Evolutionary conservation across 2,113 vertebrate genomes (phyloP).

Genomic region (Cheilinus undulatus): DNA sequence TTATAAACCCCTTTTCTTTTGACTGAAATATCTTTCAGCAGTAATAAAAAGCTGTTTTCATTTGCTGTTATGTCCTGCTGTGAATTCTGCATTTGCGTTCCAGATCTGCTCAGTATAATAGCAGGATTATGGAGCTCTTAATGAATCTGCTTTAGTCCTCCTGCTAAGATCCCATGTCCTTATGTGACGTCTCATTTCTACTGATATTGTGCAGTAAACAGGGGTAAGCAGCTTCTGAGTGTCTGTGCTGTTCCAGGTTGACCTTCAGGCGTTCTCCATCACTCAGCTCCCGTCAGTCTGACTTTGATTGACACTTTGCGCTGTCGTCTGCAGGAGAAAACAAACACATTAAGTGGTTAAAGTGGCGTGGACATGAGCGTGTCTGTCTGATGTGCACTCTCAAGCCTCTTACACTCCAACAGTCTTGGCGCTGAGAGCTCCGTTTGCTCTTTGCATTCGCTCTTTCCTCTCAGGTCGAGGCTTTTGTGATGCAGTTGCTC

Average conservation of each 20-base stretch:
- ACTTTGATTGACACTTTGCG: background rate
- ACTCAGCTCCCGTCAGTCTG: background rate
- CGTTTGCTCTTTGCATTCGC: background rate
- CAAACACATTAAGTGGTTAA: background rate
- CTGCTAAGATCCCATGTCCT: background rate
- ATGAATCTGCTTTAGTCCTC: background rate
- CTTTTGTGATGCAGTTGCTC: constrained; percentile 9
- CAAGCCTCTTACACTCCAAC: constrained; percentile 7
- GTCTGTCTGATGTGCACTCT: constrained; percentile 13
- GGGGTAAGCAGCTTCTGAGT: background rate
- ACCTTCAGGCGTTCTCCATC: background rate
- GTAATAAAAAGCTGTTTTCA: too few relatives aligned
- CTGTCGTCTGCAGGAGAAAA: background rate
- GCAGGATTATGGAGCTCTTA: background rate
- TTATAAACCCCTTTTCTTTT: too few relatives aligned
- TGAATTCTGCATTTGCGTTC: too few relatives aligned
- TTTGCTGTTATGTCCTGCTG: too few relatives aligned
- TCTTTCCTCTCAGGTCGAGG: background rate
- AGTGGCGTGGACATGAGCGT: background rate
- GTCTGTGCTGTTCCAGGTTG: background rate
- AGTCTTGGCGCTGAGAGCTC: too few relatives aligned
- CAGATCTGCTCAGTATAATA: too few relatives aligned
- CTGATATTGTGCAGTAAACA: background rate
- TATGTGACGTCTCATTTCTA: background rate
- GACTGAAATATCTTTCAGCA: too few relatives aligned